These are phyloP conservation scores for Malurus cyaneus DNA, from an alignment of 2,113 vertebrate genomes.

Conservation along the genomic window DNA sequence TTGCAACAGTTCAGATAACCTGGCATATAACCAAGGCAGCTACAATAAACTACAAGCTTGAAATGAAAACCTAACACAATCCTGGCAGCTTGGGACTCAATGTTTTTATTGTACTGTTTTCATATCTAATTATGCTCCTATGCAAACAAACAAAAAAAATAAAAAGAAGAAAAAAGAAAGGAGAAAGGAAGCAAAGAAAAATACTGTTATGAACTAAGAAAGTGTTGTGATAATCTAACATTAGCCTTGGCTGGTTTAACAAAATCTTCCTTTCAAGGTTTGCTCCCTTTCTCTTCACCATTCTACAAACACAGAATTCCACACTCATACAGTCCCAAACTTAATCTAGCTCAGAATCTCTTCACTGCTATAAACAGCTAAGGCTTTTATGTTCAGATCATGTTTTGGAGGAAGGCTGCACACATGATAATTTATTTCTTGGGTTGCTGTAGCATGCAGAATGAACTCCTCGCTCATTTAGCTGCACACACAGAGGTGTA, in stretches of 20 bases:
- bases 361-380: background rate
- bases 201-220: background rate
- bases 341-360: background rate
- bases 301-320: background rate
- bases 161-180: background rate
- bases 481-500: background rate
- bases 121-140: constrained; percentile 1
- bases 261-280: background rate
- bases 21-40: constrained; percentile 21
- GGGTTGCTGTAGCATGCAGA: background rate
- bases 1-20: constrained; percentile 33
- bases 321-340: background rate
- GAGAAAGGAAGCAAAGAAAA: background rate
- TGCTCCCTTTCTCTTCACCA: background rate
- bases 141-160: background rate
- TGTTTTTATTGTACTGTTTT: constrained; percentile 1
- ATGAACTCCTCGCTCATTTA: background rate
- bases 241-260: background rate
- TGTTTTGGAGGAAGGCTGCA: constrained; percentile 1
- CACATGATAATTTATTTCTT: background rate
- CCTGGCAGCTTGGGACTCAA: background rate
- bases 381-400: background rate
- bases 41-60: background rate
- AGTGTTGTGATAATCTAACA: background rate
- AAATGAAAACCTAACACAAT: constrained; percentile 7